Evolutionary conservation across 2,113 vertebrate genomes (phyloP).

Genomic region (Neopipo cinnamomea): DNA sequence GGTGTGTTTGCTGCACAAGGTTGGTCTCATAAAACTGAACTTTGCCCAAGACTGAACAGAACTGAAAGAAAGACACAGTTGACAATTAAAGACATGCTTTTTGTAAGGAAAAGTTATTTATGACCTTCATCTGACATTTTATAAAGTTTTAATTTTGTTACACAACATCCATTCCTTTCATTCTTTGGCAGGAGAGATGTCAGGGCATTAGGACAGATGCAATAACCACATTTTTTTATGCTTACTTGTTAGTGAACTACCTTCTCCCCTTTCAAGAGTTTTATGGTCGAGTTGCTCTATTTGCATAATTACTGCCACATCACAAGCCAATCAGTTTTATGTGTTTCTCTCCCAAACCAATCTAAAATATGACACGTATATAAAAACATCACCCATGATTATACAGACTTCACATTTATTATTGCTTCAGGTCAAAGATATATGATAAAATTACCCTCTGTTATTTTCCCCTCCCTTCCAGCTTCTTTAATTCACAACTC

Average conservation of each 20-base stretch:
- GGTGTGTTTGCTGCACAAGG: constrained; percentile 70
- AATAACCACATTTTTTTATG: neutral
- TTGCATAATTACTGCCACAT: constrained; percentile 60
- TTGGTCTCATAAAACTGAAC: constrained; percentile 66
- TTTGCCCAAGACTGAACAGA: constrained; percentile 61
- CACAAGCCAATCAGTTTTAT: constrained; percentile 48
- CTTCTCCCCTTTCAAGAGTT: neutral
- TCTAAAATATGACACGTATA: neutral
- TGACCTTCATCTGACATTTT: constrained; percentile 19
- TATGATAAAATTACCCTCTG: neutral
- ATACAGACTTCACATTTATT: neutral
- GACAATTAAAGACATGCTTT: neutral
- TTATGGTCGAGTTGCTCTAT: neutral
- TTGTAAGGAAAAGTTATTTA: constrained; percentile 47
- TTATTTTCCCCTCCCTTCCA: neutral
- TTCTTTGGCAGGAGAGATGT: neutral
- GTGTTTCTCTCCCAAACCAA: constrained; percentile 10
- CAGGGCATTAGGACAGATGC: neutral
- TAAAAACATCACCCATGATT: constrained; percentile 20
- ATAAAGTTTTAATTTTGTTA: constrained; percentile 31
- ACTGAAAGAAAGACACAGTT: constrained; percentile 19
- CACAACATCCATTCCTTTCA: constrained; percentile 9
- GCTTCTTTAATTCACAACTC: constrained; percentile 6
- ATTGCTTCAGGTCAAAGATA: constrained; percentile 4
- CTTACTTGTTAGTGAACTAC: neutral